A percentile compares a stretch with the other conserved stretches of the same genome.
Conservation (phyloP, 2,113 vertebrate species). For the Mystacornis crossleyi region DNA sequence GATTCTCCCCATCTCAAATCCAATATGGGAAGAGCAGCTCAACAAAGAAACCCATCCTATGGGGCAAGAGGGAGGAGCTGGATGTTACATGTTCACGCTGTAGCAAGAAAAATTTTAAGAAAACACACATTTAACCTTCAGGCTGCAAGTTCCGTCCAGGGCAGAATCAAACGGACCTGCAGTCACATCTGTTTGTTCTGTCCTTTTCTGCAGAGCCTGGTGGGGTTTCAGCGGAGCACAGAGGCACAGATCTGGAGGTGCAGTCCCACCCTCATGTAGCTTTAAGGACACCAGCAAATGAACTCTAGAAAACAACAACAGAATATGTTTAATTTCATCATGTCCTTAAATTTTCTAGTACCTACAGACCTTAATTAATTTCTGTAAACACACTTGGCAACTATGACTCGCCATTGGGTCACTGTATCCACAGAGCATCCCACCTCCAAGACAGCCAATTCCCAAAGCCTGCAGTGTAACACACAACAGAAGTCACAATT, state of each 20-base stretch:
- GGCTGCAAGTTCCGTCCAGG: not conserved
- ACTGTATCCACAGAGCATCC: not conserved
- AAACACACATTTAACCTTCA: not conserved
- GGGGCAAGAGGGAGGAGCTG: not conserved
- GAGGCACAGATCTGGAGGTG: not conserved
- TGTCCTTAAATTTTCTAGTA: not conserved
- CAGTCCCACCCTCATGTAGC: not conserved
- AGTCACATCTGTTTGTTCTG: not conserved
- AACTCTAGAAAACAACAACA: not conserved
- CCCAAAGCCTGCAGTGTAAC: not conserved
- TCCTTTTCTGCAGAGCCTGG: not conserved
- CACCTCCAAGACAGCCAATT: not conserved
- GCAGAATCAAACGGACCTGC: not conserved
- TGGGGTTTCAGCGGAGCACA: not conserved
- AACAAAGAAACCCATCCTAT: not conserved
- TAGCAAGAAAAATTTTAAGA: not conserved
- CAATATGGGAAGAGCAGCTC: not conserved
- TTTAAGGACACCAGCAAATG: not conserved
- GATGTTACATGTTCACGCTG: not conserved
- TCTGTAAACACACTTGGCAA: not conserved
- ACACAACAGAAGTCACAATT: not conserved
- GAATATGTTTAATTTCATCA: not conserved
- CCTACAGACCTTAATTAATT: not conserved
- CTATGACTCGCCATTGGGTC: fast-evolving
- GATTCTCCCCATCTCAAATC: not conserved